These are phyloP conservation scores for Papilio protenor DNA, from an alignment of 2,888 invertebrate species.

Conservation along the genomic window DNA sequence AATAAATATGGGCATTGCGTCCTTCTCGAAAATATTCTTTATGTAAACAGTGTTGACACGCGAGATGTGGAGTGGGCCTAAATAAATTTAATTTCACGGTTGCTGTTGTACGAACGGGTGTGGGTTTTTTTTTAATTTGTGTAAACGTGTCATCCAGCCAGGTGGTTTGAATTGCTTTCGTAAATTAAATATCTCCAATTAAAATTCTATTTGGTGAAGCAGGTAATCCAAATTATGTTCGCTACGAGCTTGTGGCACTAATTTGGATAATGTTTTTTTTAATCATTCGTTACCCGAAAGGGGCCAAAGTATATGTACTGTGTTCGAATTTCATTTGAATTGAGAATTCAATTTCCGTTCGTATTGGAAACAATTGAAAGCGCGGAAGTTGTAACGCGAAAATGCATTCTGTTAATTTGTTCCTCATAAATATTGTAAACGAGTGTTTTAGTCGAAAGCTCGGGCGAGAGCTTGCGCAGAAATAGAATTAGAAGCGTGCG, in stretches of 20 bases:
- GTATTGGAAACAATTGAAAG: constrained; percentile 4
- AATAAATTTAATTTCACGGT: constrained; percentile 82
- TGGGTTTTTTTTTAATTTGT: constrained; percentile 66
- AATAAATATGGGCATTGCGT: constrained; percentile 77
- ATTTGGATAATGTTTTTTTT: neutral
- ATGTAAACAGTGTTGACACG: constrained; percentile 79
- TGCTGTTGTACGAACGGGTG: constrained; percentile 58
- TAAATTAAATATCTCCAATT: constrained; percentile 63
- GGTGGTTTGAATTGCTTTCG: constrained; percentile 63
- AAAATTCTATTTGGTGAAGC: constrained; percentile 51
- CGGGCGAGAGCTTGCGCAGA: constrained; percentile 51
- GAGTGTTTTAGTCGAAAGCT: constrained; percentile 52
- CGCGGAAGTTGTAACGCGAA: constrained; percentile 37
- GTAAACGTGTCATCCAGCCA: constrained; percentile 64
- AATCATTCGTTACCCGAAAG: neutral
- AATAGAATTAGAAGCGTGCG: constrained; percentile 56
- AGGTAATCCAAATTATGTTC: constrained; percentile 13
- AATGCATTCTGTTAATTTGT: constrained; percentile 38
- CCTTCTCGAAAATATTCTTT: constrained; percentile 79
- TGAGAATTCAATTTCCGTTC: neutral
- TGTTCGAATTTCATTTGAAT: neutral
- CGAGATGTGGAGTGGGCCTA: constrained; percentile 73
- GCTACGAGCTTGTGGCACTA: neutral
- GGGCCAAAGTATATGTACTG: neutral
- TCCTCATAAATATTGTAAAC: constrained; percentile 48